Evolutionary conservation across 2,888 invertebrate species (phyloP).

Genomic region (Conomelus anceps): DNA sequence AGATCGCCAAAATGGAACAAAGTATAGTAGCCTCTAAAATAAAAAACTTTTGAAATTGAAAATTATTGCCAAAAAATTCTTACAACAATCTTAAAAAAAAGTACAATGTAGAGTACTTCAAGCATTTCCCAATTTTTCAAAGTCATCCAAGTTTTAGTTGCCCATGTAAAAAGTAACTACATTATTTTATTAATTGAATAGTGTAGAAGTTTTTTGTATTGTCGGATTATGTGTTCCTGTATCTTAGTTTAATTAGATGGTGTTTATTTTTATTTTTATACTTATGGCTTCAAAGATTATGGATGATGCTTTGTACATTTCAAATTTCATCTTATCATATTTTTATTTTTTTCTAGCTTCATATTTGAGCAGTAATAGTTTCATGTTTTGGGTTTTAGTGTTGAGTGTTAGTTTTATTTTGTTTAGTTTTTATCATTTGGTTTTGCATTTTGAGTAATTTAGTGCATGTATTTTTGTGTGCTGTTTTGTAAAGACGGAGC

Average conservation of each 20-base stretch:
- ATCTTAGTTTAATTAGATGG: not conserved
- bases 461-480: conserved; percentile 1
- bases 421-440: not conserved
- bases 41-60: too few relatives aligned
- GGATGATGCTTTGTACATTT: not conserved
- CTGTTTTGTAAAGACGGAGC: conserved; percentile 20
- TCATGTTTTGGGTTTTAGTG: conserved; percentile 5
- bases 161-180: too few relatives aligned
- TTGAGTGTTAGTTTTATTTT: conserved; percentile 16
- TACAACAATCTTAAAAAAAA: too few relatives aligned
- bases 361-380: not conserved
- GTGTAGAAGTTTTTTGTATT: too few relatives aligned
- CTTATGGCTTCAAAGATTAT: not conserved
- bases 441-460: not conserved
- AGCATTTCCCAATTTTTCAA: too few relatives aligned
- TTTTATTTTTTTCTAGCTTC: not conserved
- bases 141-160: too few relatives aligned
- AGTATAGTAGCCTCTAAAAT: too few relatives aligned
- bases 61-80: too few relatives aligned
- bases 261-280: not conserved
- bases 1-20: too few relatives aligned
- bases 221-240: too few relatives aligned
- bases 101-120: too few relatives aligned
- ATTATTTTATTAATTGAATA: too few relatives aligned
- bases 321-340: conserved; percentile 4